Percentiles rank a stretch among this genome's conserved stretches.
phyloP scores from a whole-genome alignment of 23 tunicate species.

The Phallusia fumigata region DNA sequence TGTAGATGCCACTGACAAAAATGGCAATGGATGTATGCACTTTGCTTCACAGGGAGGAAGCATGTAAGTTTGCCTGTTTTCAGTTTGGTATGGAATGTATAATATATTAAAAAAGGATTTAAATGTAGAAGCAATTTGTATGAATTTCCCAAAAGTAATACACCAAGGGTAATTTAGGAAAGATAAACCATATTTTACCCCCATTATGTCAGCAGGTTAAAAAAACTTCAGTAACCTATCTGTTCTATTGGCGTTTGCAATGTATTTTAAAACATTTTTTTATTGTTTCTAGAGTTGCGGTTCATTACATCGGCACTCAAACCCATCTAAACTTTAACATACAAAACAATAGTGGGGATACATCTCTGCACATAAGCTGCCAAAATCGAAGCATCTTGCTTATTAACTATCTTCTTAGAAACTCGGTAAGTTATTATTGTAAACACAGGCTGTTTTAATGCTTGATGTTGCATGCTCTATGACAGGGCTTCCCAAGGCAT shows the following conservation, averaged over 20 bases:
- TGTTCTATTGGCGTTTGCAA: no score
- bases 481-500: no score
- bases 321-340: slow-evolving; percentile 37
- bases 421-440: slow-evolving; percentile 25
- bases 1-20: slow-evolving; percentile 43
- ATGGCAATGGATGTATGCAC: slow-evolving; percentile 71
- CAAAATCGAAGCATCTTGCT: slow-evolving; percentile 29
- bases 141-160: no score
- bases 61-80: slow-evolving; percentile 19
- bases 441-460: no score
- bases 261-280: no score
- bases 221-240: no score
- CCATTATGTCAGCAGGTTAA: no score
- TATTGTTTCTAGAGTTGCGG: slow-evolving; percentile 43
- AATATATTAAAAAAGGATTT: no score
- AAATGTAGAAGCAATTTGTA: no score
- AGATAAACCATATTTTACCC: no score
- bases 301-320: slow-evolving; percentile 65
- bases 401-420: slow-evolving; percentile 46
- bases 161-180: no score
- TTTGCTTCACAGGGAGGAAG: slow-evolving; percentile 75
- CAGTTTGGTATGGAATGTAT: neutral
- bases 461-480: no score
- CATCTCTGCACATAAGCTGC: slow-evolving; percentile 52
- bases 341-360: slow-evolving; percentile 48